Evolutionary conservation across 2,797 vertebrate species (phyloP), one percentile per base, ranked within the genome.

Genomic region (Danionella dracula): DNA sequence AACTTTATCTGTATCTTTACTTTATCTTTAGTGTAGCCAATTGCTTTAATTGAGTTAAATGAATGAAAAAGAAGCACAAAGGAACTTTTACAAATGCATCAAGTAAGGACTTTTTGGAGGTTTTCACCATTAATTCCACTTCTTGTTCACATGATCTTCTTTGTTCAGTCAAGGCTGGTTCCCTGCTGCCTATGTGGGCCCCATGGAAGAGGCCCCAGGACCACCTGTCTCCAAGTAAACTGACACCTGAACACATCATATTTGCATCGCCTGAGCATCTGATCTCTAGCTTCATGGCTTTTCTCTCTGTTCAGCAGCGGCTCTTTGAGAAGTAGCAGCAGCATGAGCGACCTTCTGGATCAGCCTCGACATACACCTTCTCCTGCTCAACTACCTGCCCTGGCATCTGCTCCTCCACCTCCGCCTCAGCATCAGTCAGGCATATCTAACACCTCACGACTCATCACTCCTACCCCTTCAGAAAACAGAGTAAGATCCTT

Each of bases 111-210:
- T n/a, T n/a, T n/a, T n/a, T n/a, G n/a, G n/a, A n/a, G n/a, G n/a
- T n/a, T n/a, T n/a, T n/a, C n/a, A n/a, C n/a, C n/a, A n/a, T n/a
- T n/a, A n/a, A 35, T 45, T 27, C 45, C 9, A 29, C 55, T 42
- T 65, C 50, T 1, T 23, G 31, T 13, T 46, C 13, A 50, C 59
- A 41, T 1, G 17, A 20, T 53, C 40, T 37, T 32, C 12, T 35
- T 37, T 66, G 60, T 42, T 59, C 85, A 99, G 96, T 35, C 89
- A 87, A 1, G 96, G 96, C 70, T 99, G 96, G 96, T 98, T 99
- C 80, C 96, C 96, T 0, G 91, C 92, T 76, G 78, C 90, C 16
- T 98, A 88, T 3, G 90, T 95, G 66, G 93, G 90, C 76, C 80
- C 87, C 38, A 4, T 91, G 68, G 89, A 90, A 0, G 81, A 86